Conservation (phyloP, 2,113 vertebrate species). For the Speoplatyrhinus poulsoni region DNA sequence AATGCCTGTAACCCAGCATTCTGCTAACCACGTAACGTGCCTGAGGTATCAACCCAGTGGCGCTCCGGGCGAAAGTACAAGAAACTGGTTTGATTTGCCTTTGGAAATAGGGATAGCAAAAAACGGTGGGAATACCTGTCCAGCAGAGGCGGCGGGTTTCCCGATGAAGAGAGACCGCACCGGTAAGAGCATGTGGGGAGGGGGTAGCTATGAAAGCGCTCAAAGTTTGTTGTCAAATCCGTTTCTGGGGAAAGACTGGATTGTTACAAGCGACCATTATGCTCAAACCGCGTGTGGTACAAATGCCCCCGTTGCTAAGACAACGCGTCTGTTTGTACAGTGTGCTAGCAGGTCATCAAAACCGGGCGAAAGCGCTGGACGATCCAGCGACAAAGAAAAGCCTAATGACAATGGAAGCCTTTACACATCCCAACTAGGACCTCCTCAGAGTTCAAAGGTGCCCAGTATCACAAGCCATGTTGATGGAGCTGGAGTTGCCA, state of each 20-base stretch:
- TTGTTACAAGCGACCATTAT: constrained; percentile 33
- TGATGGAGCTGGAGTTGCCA: constrained; percentile 25
- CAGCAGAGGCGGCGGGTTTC: not conserved
- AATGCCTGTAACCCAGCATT: constrained; percentile 26
- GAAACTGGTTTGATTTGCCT: constrained; percentile 59
- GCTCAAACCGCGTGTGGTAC: constrained; percentile 22
- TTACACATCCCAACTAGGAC: constrained; percentile 40
- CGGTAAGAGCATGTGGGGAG: constrained; percentile 51
- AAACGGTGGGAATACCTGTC: constrained; percentile 10
- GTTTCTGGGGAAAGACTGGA: constrained; percentile 21
- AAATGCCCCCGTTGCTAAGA: constrained; percentile 27
- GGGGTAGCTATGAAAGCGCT: constrained; percentile 30
- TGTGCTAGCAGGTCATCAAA: constrained; percentile 24
- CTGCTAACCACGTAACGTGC: constrained; percentile 30
- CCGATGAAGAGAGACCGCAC: not conserved
- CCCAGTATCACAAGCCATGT: constrained; percentile 4
- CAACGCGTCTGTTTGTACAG: constrained; percentile 41
- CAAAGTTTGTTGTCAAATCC: constrained; percentile 18
- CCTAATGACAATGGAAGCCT: constrained; percentile 40
- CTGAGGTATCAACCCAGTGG: constrained; percentile 41
- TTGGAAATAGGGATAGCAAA: constrained; percentile 52
- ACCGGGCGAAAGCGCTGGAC: constrained; percentile 67
- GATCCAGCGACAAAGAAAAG: constrained; percentile 46
- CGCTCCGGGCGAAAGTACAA: not conserved
- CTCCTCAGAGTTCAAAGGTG: constrained; percentile 22